Evolutionary conservation across 2,797 vertebrate genomes (phyloP).

Genomic region (Poeciliopsis turneri): DNA sequence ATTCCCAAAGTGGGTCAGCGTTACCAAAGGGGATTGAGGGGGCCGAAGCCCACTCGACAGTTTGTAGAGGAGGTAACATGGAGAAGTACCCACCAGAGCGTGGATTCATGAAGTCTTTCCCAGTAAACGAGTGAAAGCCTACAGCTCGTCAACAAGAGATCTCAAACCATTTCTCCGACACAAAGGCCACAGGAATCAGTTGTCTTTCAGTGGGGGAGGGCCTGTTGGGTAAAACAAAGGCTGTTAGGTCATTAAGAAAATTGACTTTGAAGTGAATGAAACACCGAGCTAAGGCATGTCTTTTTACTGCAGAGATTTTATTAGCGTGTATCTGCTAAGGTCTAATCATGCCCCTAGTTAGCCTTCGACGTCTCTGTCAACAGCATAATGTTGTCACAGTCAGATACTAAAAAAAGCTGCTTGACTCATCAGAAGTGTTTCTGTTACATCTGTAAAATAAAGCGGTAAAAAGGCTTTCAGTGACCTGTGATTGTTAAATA

Average conservation of each 20-base stretch:
- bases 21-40: slow-evolving; percentile 43
- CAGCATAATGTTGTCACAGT: not conserved
- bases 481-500: slow-evolving; percentile 7
- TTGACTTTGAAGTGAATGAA: slow-evolving; percentile 13
- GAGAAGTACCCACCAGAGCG: slow-evolving; percentile 87
- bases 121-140: slow-evolving; percentile 86
- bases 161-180: slow-evolving; percentile 99
- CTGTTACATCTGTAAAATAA: slow-evolving; percentile 6
- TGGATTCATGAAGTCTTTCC: slow-evolving; percentile 86
- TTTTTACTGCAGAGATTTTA: not conserved
- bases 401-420: slow-evolving; percentile 3
- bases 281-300: not conserved
- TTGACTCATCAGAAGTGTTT: not conserved
- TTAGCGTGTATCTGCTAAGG: not conserved
- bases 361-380: slow-evolving; percentile 12
- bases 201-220: slow-evolving; percentile 96
- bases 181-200: slow-evolving; percentile 99
- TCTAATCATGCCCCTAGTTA: slow-evolving; percentile 17
- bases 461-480: not conserved
- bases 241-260: slow-evolving; percentile 9
- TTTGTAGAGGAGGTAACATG: slow-evolving; percentile 31
- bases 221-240: slow-evolving; percentile 79
- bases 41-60: slow-evolving; percentile 35
- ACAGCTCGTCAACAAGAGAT: slow-evolving; percentile 98
- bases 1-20: slow-evolving; percentile 71